Conservation (phyloP, 2,888 invertebrate species). For the Resseliella maxima region DNA sequence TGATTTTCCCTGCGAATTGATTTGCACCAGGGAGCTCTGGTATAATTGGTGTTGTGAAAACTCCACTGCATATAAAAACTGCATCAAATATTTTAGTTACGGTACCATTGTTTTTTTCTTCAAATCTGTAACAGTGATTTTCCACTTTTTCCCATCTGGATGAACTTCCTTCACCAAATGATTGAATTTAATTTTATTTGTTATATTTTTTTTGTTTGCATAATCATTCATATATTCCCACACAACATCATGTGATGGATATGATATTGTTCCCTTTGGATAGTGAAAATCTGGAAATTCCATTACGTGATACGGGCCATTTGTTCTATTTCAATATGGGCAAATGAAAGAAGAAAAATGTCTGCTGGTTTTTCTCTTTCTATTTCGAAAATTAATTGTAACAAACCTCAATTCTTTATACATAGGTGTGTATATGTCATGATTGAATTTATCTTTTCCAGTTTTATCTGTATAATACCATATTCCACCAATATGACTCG, state of each 20-base stretch:
- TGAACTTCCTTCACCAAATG: conserved; percentile 71
- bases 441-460: conserved; percentile 80
- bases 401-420: conserved; percentile 89
- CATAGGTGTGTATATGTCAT: conserved; percentile 91
- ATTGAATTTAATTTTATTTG: conserved; percentile 72
- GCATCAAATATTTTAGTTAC: conserved; percentile 77
- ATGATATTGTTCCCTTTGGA: background rate
- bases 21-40: conserved; percentile 79
- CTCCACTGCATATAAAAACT: conserved; percentile 86
- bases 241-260: conserved; percentile 70
- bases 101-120: conserved; percentile 60
- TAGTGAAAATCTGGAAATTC: background rate
- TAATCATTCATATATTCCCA: conserved; percentile 78
- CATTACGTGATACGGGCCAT: background rate
- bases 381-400: too few relatives aligned
- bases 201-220: conserved; percentile 75
- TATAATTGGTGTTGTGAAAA: conserved; percentile 81
- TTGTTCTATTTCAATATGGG: background rate
- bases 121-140: conserved; percentile 65
- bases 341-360: too few relatives aligned
- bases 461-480: conserved; percentile 87
- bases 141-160: conserved; percentile 71
- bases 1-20: conserved; percentile 71
- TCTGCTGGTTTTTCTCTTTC: too few relatives aligned
- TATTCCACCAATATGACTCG: conserved; percentile 83